Evolutionary conservation across 2,797 vertebrate genomes (phyloP).

Genomic region (Pseudotriccus pelzelni): DNA sequence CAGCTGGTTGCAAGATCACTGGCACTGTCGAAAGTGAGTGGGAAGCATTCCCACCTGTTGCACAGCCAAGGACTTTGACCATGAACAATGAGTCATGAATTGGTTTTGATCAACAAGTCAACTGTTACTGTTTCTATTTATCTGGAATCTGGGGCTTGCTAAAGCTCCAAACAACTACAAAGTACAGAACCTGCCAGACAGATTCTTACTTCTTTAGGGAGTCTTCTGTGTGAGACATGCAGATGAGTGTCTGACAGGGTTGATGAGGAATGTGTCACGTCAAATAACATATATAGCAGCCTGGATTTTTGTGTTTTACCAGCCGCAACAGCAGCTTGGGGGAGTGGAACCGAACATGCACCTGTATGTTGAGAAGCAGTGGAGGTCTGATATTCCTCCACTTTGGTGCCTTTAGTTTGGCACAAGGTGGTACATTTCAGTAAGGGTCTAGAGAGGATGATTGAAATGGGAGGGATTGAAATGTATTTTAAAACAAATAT

Average conservation of each 20-base stretch:
- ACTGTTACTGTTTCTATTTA: slow-evolving; percentile 41
- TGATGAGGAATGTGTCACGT: neutral
- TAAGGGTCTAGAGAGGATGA: neutral
- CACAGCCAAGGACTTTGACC: slow-evolving; percentile 20
- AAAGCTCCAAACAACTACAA: neutral
- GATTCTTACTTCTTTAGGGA: neutral
- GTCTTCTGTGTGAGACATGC: neutral
- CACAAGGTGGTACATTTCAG: neutral
- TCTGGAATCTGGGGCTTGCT: slow-evolving; percentile 2
- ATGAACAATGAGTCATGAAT: slow-evolving; percentile 35
- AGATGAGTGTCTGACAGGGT: slow-evolving; percentile 1
- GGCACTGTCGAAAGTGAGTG: slow-evolving; percentile 7
- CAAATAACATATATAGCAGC: neutral
- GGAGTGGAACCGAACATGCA: neutral
- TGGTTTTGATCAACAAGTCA: slow-evolving; percentile 43
- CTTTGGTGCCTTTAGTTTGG: neutral
- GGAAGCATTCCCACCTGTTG: slow-evolving; percentile 24
- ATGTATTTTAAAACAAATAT: neutral
- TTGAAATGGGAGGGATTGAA: neutral
- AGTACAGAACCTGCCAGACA: neutral
- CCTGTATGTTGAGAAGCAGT: neutral
- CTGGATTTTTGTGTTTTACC: neutral
- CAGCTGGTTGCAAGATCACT: slow-evolving; percentile 21
- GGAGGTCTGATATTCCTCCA: neutral
- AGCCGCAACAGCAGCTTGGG: neutral